Evolutionary conservation across 2,113 vertebrate species (phyloP).

Genomic region (Anser brachyrhynchus): DNA sequence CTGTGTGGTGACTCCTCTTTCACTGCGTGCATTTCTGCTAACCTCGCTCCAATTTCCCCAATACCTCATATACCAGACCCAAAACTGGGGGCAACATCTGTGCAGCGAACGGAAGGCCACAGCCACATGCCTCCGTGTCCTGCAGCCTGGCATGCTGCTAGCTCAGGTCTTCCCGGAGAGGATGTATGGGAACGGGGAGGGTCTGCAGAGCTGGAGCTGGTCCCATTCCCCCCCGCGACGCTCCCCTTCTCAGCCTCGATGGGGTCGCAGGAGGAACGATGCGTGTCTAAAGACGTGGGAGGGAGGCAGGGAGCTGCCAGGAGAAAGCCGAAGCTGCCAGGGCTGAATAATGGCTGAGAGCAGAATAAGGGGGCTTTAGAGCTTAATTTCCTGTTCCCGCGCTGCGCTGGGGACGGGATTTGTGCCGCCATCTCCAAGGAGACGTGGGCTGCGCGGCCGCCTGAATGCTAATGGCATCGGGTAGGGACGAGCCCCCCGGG

Average conservation of each 20-base stretch:
- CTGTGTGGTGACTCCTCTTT: too few relatives aligned
- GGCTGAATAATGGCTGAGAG: constrained; percentile 44
- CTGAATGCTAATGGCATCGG: constrained; percentile 46
- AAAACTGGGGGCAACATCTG: neutral
- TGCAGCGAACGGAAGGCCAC: too few relatives aligned
- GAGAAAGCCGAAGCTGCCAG: neutral
- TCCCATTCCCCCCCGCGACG: fast-evolving
- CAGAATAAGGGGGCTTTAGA: constrained; percentile 69
- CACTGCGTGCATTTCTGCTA: too few relatives aligned
- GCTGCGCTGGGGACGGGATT: constrained; percentile 35
- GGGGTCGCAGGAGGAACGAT: neutral
- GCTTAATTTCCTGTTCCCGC: constrained; percentile 68
- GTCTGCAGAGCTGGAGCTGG: neutral
- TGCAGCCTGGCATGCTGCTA: neutral
- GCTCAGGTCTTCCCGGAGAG: neutral
- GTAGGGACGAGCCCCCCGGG: neutral
- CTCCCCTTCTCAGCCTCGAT: neutral
- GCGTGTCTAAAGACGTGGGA: neutral
- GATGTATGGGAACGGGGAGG: neutral
- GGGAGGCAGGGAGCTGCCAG: constrained; percentile 21
- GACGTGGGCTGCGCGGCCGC: neutral
- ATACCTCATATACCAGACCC: neutral
- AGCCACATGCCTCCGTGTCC: too few relatives aligned
- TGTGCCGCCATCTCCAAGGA: constrained; percentile 67
- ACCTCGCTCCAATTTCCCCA: neutral